Conservation (phyloP, 2,888 invertebrate genomes). For the Dinocampus coccinellae region DNA sequence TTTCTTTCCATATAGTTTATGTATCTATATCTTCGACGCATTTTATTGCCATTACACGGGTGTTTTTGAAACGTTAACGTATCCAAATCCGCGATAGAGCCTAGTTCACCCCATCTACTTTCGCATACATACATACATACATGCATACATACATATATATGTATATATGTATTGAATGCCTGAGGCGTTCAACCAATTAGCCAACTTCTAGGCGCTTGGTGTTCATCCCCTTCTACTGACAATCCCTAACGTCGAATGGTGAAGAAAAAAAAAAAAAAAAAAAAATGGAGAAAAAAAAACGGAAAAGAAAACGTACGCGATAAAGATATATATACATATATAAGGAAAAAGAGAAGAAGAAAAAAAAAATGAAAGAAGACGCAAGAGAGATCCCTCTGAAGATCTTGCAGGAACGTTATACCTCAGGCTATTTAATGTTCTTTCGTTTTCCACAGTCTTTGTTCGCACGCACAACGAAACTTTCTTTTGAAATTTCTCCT, state of each 20-base stretch:
- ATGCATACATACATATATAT: neutral
- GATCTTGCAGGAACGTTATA: conserved; percentile 9
- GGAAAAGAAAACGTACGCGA: conserved; percentile 31
- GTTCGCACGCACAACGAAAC: neutral
- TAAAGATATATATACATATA: conserved; percentile 4
- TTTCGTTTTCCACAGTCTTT: conserved; percentile 9
- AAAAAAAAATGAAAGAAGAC: conserved; percentile 24
- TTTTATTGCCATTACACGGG: neutral
- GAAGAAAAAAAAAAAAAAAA: conserved; percentile 11
- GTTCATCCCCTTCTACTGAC: conserved; percentile 17
- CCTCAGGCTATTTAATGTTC: conserved; percentile 17
- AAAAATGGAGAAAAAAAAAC: neutral
- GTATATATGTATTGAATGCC: conserved; percentile 52
- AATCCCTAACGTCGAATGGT: conserved; percentile 43
- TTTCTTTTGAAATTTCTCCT: conserved; percentile 11
- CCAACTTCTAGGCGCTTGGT: conserved; percentile 62
- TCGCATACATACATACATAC: neutral
- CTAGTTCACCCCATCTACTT: neutral
- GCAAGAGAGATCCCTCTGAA: conserved; percentile 19
- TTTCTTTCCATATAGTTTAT: neutral
- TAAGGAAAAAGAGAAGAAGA: conserved; percentile 3
- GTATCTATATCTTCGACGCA: neutral
- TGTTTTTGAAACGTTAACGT: neutral
- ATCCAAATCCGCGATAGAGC: conserved; percentile 6
- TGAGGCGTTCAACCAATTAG: conserved; percentile 65